Evolutionary conservation across 2,888 invertebrate genomes (phyloP).

Genomic region (Hirudinaria manillensis): DNA sequence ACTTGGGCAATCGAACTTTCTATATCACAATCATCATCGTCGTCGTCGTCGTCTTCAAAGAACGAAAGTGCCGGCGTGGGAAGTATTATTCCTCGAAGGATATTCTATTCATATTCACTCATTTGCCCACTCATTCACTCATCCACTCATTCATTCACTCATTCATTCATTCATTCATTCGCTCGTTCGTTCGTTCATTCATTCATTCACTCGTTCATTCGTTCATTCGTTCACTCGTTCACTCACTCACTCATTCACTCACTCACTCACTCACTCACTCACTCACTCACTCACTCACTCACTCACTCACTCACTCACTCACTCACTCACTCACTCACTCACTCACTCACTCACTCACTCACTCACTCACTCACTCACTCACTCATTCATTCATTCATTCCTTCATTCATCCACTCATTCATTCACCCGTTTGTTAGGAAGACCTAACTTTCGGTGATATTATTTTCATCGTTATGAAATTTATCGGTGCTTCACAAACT

Average conservation of each 20-base stretch:
- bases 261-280: constrained; percentile 25
- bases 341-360: background rate
- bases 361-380: constrained; percentile 2
- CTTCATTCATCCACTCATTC: too few species aligned
- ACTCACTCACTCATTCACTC: too few species aligned
- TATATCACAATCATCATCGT: constrained; percentile 4
- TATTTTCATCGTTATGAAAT: too few species aligned
- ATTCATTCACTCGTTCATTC: constrained; percentile 6
- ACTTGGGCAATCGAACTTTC: background rate
- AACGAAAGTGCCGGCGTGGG: background rate
- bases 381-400: too few species aligned
- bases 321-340: constrained; percentile 20
- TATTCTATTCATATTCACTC: background rate
- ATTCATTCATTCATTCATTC: too few species aligned
- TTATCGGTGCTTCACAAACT: background rate
- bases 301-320: constrained; percentile 9
- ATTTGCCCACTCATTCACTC: background rate
- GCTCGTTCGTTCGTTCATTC: too few species aligned
- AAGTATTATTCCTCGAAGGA: background rate
- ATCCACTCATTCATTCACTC: background rate
- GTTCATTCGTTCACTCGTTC: too few species aligned
- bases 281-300: constrained; percentile 16
- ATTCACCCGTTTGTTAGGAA: constrained; percentile 12
- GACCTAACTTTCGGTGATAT: too few species aligned
- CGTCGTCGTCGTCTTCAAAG: background rate